Conservation (phyloP, 2,888 invertebrate species). For the Eupithecia inturbata region DNA sequence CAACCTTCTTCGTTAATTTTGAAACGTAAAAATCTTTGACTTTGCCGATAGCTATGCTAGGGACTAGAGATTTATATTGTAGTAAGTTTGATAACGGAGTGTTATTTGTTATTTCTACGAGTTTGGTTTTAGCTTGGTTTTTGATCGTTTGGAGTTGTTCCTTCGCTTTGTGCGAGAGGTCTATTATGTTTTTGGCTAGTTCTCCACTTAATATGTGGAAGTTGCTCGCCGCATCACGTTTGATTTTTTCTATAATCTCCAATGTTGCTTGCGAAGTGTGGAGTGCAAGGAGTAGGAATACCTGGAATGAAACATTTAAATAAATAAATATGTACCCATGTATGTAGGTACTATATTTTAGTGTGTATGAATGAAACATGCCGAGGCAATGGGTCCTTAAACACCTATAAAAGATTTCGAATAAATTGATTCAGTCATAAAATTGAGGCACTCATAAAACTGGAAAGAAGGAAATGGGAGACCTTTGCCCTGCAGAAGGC, state of each 20-base stretch:
- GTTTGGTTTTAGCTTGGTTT: constrained; percentile 42
- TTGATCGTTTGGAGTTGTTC: constrained; percentile 48
- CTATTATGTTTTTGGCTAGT: constrained; percentile 55
- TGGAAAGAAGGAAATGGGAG: not conserved
- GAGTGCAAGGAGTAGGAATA: constrained; percentile 57
- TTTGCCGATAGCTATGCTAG: not conserved
- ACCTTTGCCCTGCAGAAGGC: not conserved
- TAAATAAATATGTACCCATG: no score
- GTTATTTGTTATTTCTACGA: constrained; percentile 52
- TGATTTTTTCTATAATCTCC: constrained; percentile 50
- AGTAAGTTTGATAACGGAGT: not conserved
- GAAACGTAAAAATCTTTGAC: constrained; percentile 2
- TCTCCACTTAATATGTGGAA: constrained; percentile 49
- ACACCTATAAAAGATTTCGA: no score
- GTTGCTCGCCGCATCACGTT: constrained; percentile 58
- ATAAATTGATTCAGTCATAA: no score
- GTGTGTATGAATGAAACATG: not conserved
- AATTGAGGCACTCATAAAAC: not conserved
- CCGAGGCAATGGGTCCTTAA: no score
- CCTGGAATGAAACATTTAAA: constrained; percentile 48
- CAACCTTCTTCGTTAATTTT: not conserved
- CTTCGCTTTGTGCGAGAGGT: constrained; percentile 51
- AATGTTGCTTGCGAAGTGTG: constrained; percentile 61
- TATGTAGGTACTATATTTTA: not conserved
- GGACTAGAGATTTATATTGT: not conserved